Base-by-base conservation (phyloP, 2,797 vertebrate genomes). In the Chromobotia macracanthus region DNA sequence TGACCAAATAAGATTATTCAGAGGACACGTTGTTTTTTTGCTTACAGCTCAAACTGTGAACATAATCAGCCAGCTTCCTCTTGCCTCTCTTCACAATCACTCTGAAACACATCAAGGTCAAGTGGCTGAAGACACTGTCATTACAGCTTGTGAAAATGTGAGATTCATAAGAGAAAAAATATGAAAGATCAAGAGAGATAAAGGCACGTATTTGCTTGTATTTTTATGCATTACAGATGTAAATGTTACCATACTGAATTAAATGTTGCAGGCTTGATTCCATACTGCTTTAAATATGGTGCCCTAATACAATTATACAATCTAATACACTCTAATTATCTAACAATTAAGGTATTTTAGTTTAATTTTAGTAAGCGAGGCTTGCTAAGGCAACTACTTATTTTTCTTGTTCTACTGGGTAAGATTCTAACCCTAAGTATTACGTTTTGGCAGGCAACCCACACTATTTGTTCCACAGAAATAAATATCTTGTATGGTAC, bases 51-150 rank as follows among this genome's bases (percentile, higher is more conserved):
- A 80, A 69, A 64, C 80, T 82, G 77, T 65, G 66, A 75, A 77
- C 74, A 78, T 69, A 67, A 75, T 46, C 83, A 51, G 51, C 38
- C 61, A 21, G 72, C 50, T 69, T 84, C 21, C 68, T 80, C 69
- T 79, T 69, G 65, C 50, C 78, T 66, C 81, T 81, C 46, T 35
- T 63, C 67, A 69, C 75, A 69, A 79, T 79, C 72, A 56, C 51
- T 79, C 71, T 71, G 53, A 79, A 71, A 79, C 23, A 75, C 68
- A 76, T 81, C 81, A 85, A 83, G 81, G 84, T 85, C 81, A 83
- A 81, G 72, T 73, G 75, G 78, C 63, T 64, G 81, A 83, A 75
- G 75, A 71, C 66, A 83, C 67, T 76, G 80, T 69, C 75, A 46
- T 69, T 69, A 51, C 78, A 56, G 44, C 44, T 64, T 35, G 15